phyloP scores from a whole-genome alignment of 1,140 invertebrate genomes.

The Drosophila hydei region DNA sequence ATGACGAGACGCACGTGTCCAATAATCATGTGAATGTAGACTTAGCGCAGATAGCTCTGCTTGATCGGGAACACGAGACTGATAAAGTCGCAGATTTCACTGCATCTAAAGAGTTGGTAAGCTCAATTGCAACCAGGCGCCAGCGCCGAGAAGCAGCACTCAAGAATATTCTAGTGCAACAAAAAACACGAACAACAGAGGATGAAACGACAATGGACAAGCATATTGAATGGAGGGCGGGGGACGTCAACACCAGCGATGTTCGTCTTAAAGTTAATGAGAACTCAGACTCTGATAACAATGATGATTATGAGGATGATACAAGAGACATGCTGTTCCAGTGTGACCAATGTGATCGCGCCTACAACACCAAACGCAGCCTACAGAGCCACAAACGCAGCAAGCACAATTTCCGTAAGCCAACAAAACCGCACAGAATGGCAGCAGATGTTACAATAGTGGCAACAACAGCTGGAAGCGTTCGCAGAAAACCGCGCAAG shows the following conservation, averaged over 20 bases:
- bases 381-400: slow-evolving; percentile 62
- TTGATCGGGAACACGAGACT: slow-evolving; percentile 23
- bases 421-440: neutral
- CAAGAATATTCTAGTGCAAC: slow-evolving; percentile 17
- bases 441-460: neutral
- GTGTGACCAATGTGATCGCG: slow-evolving; percentile 67
- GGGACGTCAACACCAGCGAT: slow-evolving; percentile 8
- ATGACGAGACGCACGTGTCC: slow-evolving; percentile 36
- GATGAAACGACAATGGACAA: neutral
- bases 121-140: slow-evolving; percentile 11
- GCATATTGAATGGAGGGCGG: neutral
- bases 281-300: slow-evolving; percentile 1
- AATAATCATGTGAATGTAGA: slow-evolving; percentile 19
- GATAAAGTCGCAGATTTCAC: slow-evolving; percentile 5
- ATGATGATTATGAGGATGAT: slow-evolving; percentile 29
- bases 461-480: neutral
- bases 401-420: slow-evolving; percentile 50
- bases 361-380: slow-evolving; percentile 69
- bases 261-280: slow-evolving; percentile 1
- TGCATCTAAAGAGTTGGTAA: neutral
- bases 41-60: slow-evolving; percentile 24
- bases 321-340: slow-evolving; percentile 69
- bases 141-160: slow-evolving; percentile 6
- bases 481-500: slow-evolving; percentile 24
- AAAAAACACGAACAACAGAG: neutral